Evolutionary conservation across 2,888 invertebrate species (phyloP).

Genomic region (Hecatera dysodea): DNA sequence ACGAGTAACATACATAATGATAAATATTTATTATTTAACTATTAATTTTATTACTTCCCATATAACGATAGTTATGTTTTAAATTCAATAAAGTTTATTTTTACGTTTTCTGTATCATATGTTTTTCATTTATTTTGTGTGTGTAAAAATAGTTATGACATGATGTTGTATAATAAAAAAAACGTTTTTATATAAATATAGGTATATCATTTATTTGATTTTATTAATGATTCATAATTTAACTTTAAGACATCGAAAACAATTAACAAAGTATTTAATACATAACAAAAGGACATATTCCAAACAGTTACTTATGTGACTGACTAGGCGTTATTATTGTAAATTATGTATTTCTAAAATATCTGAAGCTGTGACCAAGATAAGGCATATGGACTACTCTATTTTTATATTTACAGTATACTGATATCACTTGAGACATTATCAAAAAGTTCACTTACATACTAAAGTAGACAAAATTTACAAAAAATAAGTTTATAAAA

Average conservation of each 20-base stretch:
- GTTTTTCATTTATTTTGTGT: conserved; percentile 79
- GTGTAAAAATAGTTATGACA: conserved; percentile 61
- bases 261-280: conserved; percentile 32
- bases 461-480: conserved; percentile 38
- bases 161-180: conserved; percentile 58
- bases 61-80: conserved; percentile 84
- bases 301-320: conserved; percentile 16
- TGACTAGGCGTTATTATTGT: conserved; percentile 38
- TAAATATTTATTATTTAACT: conserved; percentile 81
- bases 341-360: conserved; percentile 29
- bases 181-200: conserved; percentile 55
- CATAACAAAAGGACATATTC: conserved; percentile 35
- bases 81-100: conserved; percentile 89
- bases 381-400: conserved; percentile 9
- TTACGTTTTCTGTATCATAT: conserved; percentile 86
- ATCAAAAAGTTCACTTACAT: conserved; percentile 41
- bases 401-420: conserved; percentile 36
- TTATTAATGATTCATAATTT: conserved; percentile 45
- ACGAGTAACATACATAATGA: conserved; percentile 67
- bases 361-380: conserved; percentile 19
- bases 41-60: conserved; percentile 73
- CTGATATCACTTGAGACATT: conserved; percentile 40
- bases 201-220: conserved; percentile 60
- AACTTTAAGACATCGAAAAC: conserved; percentile 38
- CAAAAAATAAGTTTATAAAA: conserved; percentile 20